Percentiles rank a stretch among this genome's conserved stretches.
phyloP scores from a whole-genome alignment of 2,797 vertebrate genomes.

The Tokudaia tokunoshimensis region DNA sequence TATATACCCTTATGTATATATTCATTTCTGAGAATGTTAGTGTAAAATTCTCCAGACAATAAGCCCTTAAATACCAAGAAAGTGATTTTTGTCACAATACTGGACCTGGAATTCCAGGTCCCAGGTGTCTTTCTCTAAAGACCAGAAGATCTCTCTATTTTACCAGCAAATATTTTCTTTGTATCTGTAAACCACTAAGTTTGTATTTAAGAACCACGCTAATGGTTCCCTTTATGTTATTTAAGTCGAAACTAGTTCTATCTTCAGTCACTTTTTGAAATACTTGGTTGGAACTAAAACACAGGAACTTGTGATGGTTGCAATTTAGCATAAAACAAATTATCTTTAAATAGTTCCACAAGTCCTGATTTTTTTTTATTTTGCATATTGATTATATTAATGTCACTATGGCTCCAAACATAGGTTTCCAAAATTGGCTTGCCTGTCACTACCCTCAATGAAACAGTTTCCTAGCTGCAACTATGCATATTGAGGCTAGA shows the following conservation, averaged over 20 bases:
- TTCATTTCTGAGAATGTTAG: neutral
- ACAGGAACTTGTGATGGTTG: neutral
- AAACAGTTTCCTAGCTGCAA: neutral
- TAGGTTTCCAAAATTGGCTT: neutral
- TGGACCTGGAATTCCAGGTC: neutral
- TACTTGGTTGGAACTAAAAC: neutral
- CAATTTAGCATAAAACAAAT: neutral
- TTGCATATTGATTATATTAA: neutral
- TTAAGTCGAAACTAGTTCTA: neutral
- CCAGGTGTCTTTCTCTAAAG: neutral
- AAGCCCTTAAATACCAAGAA: neutral
- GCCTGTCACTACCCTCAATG: neutral
- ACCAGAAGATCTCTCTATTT: neutral
- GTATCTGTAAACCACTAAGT: neutral
- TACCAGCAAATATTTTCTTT: neutral
- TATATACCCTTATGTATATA: neutral
- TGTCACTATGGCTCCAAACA: neutral
- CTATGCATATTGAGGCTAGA: rapidly evolving
- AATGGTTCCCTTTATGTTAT: neutral
- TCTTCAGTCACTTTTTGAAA: neutral
- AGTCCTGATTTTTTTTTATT: neutral
- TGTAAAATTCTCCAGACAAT: neutral
- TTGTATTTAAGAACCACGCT: neutral
- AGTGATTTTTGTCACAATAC: neutral
- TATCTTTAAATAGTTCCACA: neutral